Conservation (phyloP, 2,797 vertebrate species). For the Anguilla anguilla region DNA sequence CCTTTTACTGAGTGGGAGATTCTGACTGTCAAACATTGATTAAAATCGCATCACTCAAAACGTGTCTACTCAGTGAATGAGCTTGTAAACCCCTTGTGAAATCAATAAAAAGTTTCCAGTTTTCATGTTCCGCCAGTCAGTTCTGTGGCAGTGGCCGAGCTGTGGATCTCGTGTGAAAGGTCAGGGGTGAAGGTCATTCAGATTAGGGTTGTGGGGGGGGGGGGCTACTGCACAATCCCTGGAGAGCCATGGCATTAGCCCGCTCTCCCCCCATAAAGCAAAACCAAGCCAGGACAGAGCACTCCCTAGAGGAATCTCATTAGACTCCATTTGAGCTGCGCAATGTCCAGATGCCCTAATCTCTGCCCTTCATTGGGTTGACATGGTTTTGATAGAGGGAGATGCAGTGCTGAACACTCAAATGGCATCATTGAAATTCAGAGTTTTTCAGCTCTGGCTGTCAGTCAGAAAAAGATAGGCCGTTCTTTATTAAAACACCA, state of each 20-base stretch:
- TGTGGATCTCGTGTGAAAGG: background rate
- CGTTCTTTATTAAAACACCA: constrained; percentile 20
- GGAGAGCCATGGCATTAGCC: background rate
- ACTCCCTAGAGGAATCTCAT: background rate
- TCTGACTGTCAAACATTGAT: background rate
- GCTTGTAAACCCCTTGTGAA: background rate
- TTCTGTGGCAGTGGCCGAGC: background rate
- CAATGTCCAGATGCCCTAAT: background rate
- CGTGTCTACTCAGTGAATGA: background rate
- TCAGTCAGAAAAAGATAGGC: background rate
- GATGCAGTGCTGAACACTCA: background rate
- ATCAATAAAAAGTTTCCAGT: background rate
- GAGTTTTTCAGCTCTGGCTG: constrained; percentile 12
- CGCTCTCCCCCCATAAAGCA: background rate
- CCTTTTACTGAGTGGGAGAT: background rate
- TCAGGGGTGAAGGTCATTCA: constrained; percentile 10
- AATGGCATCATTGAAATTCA: constrained; percentile 27
- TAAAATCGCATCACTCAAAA: background rate
- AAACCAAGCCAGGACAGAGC: constrained; percentile 5
- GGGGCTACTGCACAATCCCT: background rate
- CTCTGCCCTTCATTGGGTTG: background rate
- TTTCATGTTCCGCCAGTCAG: too few relatives aligned
- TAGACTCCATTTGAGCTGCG: background rate
- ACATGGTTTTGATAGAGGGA: constrained; percentile 11
- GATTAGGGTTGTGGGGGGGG: constrained; percentile 5